A percentile compares a stretch with the other conserved stretches of the same genome.
Conservation (phyloP, 2,888 invertebrate species). For the Chloromyia formosa region DNA sequence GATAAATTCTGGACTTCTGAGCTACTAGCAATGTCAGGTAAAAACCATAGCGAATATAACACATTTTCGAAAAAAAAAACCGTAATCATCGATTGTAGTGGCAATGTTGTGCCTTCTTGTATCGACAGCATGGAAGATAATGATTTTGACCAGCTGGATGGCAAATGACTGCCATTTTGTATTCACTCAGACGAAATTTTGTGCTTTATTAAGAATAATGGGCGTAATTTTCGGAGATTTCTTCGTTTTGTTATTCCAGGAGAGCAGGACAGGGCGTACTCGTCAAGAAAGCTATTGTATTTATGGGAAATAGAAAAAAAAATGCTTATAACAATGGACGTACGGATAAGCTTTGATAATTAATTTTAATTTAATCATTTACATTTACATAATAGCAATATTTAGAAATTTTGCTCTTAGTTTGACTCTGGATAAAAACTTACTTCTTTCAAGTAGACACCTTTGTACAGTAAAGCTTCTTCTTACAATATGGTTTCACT, state of each 20-base stretch:
- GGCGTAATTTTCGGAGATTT: neutral
- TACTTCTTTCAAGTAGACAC: no score
- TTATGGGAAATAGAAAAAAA: no score
- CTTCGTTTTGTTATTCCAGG: neutral
- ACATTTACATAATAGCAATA: no score
- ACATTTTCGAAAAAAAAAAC: neutral
- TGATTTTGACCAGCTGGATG: neutral
- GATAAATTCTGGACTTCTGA: neutral
- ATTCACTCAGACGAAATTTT: neutral
- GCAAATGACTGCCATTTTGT: conserved; percentile 1
- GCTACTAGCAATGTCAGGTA: neutral
- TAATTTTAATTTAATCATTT: no score
- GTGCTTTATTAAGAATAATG: conserved; percentile 3
- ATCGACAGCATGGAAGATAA: neutral
- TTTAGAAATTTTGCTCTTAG: no score
- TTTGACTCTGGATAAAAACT: no score
- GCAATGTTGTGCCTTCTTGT: neutral
- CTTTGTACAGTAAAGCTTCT: no score
- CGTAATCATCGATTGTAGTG: neutral
- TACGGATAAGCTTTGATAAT: no score
- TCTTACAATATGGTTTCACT: no score
- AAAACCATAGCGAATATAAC: neutral
- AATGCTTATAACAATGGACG: no score
- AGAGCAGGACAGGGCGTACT: no score
- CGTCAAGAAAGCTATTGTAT: no score